These are phyloP conservation scores for Redunca redunca DNA, from an alignment of 2,113 vertebrate species.

Conservation along the genomic window DNA sequence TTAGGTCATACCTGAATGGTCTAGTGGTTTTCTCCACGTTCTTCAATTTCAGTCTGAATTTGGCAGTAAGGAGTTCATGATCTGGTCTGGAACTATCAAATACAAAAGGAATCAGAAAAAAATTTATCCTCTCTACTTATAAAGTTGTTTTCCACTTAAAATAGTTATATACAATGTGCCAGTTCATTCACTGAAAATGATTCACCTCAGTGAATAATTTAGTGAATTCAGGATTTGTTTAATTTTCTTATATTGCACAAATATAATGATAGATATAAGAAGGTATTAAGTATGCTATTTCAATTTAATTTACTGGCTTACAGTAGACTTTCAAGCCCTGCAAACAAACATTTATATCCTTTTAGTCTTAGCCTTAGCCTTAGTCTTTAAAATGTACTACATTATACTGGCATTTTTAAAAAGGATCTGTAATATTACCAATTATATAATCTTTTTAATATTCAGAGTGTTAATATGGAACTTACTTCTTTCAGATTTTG, in stretches of 20 bases:
- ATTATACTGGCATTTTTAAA: neutral
- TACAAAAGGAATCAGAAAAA: neutral
- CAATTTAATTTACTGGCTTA: constrained; percentile 16
- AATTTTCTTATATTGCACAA: neutral
- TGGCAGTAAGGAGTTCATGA: too few species aligned
- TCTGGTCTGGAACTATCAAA: neutral
- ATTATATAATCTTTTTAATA: neutral
- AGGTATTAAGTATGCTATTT: constrained; percentile 25
- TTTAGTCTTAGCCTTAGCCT: neutral
- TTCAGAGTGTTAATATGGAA: neutral
- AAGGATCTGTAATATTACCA: neutral
- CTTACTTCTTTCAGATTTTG: neutral
- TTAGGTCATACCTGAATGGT: too few species aligned
- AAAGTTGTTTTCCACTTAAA: constrained; percentile 27
- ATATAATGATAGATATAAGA: constrained; percentile 15
- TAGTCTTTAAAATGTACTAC: neutral
- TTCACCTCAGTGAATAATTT: constrained; percentile 52
- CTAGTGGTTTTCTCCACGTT: too few species aligned
- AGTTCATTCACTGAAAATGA: constrained; percentile 26
- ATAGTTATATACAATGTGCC: constrained; percentile 31
- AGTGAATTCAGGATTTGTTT: constrained; percentile 46
- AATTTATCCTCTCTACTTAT: neutral
- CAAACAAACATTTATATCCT: neutral
- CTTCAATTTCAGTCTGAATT: too few species aligned
- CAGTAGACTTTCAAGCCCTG: neutral